These are phyloP conservation scores for Hippopotamus amphibius DNA, from an alignment of 2,113 vertebrate species.

Conservation along the genomic window DNA sequence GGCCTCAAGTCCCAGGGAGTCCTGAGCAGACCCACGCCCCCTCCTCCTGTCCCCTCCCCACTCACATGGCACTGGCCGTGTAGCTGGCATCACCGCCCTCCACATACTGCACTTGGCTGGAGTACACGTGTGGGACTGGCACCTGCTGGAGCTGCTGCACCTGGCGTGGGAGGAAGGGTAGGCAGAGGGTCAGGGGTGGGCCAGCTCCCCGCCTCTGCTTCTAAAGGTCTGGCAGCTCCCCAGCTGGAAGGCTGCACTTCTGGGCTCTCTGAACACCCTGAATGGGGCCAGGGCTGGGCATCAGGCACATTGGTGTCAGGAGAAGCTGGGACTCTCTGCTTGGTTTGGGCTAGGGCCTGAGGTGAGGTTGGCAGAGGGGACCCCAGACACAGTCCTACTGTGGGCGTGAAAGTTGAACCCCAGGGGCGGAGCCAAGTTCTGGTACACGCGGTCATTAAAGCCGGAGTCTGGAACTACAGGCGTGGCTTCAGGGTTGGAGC, in stretches of 20 bases:
- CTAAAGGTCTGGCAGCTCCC: not conserved
- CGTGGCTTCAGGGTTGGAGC: not conserved
- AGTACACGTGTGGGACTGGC: constrained; percentile 92
- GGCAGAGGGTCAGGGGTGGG: not conserved
- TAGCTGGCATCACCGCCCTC: constrained; percentile 91
- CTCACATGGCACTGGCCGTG: constrained; percentile 93
- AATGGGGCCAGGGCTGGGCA: not conserved
- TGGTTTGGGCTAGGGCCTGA: not conserved
- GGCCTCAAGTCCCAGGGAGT: not conserved
- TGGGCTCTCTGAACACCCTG: not conserved
- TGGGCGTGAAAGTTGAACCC: not conserved
- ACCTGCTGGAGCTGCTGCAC: constrained; percentile 94
- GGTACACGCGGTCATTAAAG: not conserved
- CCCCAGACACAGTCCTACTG: not conserved
- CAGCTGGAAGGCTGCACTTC: not conserved
- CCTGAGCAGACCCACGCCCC: not conserved
- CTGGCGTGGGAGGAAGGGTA: constrained; percentile 74
- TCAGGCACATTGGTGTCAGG: not conserved
- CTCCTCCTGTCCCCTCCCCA: not conserved
- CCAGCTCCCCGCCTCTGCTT: not conserved
- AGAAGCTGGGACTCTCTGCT: not conserved
- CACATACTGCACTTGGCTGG: constrained; percentile 94
- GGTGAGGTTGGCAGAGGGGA: not conserved
- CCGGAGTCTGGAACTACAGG: not conserved
- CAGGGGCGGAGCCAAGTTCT: not conserved